phyloP scores from a whole-genome alignment of 92 coral and sea anemone species.

The Phenganax marumi region DNA sequence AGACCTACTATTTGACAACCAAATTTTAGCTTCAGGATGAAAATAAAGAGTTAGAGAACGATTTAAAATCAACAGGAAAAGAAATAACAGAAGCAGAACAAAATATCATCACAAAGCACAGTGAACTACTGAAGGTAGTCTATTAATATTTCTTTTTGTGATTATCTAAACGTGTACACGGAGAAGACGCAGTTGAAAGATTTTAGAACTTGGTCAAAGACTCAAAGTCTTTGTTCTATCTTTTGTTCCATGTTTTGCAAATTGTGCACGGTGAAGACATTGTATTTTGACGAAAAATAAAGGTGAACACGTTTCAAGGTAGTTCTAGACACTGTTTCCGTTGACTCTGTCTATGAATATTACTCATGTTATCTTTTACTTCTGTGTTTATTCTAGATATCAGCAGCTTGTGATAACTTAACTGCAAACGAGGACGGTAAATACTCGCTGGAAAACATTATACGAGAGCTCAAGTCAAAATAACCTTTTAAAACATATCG shows the following conservation, averaged over 20 bases:
- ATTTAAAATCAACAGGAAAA: conserved; percentile 64
- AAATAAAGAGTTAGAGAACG: conserved; percentile 61
- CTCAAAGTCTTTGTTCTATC: too few relatives aligned
- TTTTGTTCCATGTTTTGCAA: too few relatives aligned
- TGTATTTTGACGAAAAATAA: too few relatives aligned
- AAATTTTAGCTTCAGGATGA: conserved; percentile 70
- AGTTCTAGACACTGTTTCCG: too few relatives aligned
- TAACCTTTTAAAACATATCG: not conserved
- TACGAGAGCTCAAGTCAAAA: not conserved
- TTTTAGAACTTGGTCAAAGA: too few relatives aligned
- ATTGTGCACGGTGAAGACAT: too few relatives aligned
- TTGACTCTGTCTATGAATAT: not conserved
- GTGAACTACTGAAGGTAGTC: conserved; percentile 62
- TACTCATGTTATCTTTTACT: not conserved
- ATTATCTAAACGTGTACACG: too few relatives aligned
- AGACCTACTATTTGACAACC: not conserved
- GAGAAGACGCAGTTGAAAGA: too few relatives aligned
- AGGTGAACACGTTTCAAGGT: too few relatives aligned
- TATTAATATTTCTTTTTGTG: too few relatives aligned
- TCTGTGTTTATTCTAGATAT: conserved; percentile 54
- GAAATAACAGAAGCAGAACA: conserved; percentile 62
- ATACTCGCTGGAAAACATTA: conserved; percentile 6
- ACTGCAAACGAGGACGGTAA: conserved; percentile 13
- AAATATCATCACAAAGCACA: conserved; percentile 50
- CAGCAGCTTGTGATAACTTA: conserved; percentile 60